phyloP scores from a whole-genome alignment of 2,888 invertebrate species.

The Mythimna loreyi region DNA sequence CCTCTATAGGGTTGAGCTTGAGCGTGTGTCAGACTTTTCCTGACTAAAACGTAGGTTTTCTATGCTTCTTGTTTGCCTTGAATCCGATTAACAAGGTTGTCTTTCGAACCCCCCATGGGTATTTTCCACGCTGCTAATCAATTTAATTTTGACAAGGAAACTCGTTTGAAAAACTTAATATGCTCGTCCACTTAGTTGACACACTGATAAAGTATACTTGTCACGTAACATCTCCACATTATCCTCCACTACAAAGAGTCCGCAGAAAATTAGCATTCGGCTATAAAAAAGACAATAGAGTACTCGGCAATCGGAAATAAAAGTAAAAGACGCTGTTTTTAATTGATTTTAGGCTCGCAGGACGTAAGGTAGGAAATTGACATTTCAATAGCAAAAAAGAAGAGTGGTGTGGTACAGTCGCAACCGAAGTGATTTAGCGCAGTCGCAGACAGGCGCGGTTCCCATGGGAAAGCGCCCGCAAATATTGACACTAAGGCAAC shows the following conservation, averaged over 20 bases:
- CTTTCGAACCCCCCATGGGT: neutral
- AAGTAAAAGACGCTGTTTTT: constrained; percentile 69
- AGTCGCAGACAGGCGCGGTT: constrained; percentile 75
- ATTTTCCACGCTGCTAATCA: constrained; percentile 17
- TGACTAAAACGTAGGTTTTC: too few relatives aligned
- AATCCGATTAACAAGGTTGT: too few relatives aligned
- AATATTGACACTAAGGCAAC: constrained; percentile 90
- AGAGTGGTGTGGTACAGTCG: constrained; percentile 73
- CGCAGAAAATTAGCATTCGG: constrained; percentile 22
- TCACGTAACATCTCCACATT: neutral
- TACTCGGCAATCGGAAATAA: constrained; percentile 45
- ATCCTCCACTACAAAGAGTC: constrained; percentile 6
- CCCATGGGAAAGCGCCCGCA: constrained; percentile 89
- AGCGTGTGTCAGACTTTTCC: too few relatives aligned
- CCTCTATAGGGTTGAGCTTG: too few relatives aligned
- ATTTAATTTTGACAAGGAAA: constrained; percentile 18
- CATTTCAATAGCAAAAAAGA: constrained; percentile 89
- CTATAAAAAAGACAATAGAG: constrained; percentile 35
- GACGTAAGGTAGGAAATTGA: constrained; percentile 79
- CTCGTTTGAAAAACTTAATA: constrained; percentile 2
- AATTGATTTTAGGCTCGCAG: constrained; percentile 77
- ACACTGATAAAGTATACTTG: neutral
- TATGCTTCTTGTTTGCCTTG: too few relatives aligned
- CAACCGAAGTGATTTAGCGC: constrained; percentile 86
- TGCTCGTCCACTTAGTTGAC: neutral